phyloP scores from a whole-genome alignment of 2,113 vertebrate genomes.

The Austrofundulus limnaeus region DNA sequence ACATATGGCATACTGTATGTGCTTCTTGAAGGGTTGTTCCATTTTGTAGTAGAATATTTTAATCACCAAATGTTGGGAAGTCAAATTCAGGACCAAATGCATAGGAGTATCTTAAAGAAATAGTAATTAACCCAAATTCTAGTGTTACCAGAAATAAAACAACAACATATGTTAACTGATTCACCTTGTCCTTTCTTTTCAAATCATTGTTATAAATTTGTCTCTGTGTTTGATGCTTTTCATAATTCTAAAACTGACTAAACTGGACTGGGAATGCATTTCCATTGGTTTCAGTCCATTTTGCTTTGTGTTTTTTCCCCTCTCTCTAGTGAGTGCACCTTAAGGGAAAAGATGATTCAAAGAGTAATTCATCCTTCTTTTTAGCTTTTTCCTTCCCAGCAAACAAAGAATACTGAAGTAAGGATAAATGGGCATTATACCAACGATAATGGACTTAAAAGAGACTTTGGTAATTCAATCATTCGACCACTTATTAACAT shows the following conservation, averaged over 20 bases:
- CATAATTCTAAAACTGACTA: constrained; percentile 10
- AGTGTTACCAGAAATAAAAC: neutral
- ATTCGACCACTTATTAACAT: constrained; percentile 21
- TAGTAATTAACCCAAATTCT: neutral
- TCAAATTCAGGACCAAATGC: too few species aligned
- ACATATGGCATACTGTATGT: too few species aligned
- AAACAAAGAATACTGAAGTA: constrained; percentile 13
- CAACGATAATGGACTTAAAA: constrained; percentile 17
- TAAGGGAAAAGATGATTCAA: constrained; percentile 31
- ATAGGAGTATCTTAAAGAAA: too few species aligned
- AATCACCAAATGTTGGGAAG: too few species aligned
- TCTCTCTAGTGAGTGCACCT: constrained; percentile 28
- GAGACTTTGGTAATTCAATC: constrained; percentile 21
- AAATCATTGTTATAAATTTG: constrained; percentile 13
- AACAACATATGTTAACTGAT: constrained; percentile 7
- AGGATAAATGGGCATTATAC: constrained; percentile 15
- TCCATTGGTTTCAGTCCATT: constrained; percentile 15
- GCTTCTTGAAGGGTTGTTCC: too few species aligned
- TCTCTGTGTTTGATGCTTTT: constrained; percentile 9
- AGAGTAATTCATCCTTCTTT: constrained; percentile 10
- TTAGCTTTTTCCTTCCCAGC: constrained; percentile 3
- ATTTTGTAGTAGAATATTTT: too few species aligned
- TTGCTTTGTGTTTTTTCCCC: neutral
- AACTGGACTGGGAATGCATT: constrained; percentile 12
- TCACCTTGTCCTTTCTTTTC: constrained; percentile 7